Conservation (phyloP, 2,888 invertebrate species). For the Amblyjoppa fuscipennis region DNA sequence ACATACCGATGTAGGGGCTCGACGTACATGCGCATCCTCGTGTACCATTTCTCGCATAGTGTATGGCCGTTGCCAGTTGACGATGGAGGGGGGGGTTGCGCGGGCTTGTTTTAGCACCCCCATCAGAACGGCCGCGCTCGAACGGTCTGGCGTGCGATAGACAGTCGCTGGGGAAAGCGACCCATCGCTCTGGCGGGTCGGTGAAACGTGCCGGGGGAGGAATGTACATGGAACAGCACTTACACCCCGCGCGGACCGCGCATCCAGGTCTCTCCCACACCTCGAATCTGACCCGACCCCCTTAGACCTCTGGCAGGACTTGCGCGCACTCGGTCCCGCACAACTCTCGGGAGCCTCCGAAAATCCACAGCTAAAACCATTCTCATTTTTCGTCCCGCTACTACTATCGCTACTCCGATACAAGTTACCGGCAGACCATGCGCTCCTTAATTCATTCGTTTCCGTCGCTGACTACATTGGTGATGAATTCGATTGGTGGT, state of each 20-base stretch:
- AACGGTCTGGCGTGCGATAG: constrained; percentile 55
- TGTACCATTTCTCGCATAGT: constrained; percentile 42
- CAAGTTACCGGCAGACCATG: not conserved
- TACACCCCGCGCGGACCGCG: constrained; percentile 77
- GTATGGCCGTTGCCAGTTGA: constrained; percentile 27
- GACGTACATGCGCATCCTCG: constrained; percentile 59
- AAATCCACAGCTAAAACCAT: constrained; percentile 44
- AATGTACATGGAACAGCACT: constrained; percentile 84
- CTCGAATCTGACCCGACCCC: constrained; percentile 53
- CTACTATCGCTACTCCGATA: not conserved
- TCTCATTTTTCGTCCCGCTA: constrained; percentile 24
- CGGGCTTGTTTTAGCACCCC: constrained; percentile 56
- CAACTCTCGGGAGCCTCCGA: constrained; percentile 39
- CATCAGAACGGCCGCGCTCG: constrained; percentile 37
- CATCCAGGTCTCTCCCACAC: constrained; percentile 59
- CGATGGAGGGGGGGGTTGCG: constrained; percentile 14
- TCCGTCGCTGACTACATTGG: too few relatives aligned
- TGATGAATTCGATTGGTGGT: too few relatives aligned
- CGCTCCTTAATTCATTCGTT: too few relatives aligned
- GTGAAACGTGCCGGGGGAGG: constrained; percentile 71
- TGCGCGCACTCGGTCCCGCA: constrained; percentile 46
- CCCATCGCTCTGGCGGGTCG: constrained; percentile 57
- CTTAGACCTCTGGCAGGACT: constrained; percentile 57
- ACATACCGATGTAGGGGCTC: constrained; percentile 50
- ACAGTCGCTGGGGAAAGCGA: constrained; percentile 48